Evolutionary conservation across 2,113 vertebrate species (phyloP), one percentile per base, ranked within the genome.

Genomic region (Vireo altiloquus): DNA sequence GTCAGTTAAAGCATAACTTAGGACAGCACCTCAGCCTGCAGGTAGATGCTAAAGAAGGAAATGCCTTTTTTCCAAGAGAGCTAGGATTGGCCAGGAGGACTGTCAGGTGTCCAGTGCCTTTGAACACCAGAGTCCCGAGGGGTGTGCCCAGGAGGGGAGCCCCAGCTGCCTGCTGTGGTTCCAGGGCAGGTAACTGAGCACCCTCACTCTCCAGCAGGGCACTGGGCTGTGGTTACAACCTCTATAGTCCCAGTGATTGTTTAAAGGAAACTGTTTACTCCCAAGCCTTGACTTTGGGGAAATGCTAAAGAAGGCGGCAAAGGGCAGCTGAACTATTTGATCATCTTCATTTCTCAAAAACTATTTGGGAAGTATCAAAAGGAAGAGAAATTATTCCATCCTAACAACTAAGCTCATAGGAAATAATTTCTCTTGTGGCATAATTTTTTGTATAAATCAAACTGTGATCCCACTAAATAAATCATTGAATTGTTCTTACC

Each of bases 101-200:
- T 52, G 24, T 28, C 35, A 8, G 60, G 33, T 22, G 40, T 59
- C 52, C 39, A 15, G 52, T 33, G 59, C 65, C 24, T 87, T 65
- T 57, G 53, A 11, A 85, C 75, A 37, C 16, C 22, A 4, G 21
- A 59, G 21, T 11, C 6, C 25, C 0, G 0, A 80, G 64, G 31
- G 3, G 8, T 15, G 59, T 75, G 39, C 40, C 37, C 56, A 23
- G 88, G 46, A 60, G 37, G 56, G 56, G 35, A 42, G 40, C n/a
- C 35, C 7, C 3, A 74, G 40, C n/a, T 76, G 39, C 63, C 7
- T 2, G 1, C 27, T 13, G 53, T 47, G 10, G 20, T 31, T 80
- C 42, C 63, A 64, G 31, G 0, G 25, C 31, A 65, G 66, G 49
- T 27, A 15, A 53, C 42, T 14, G 24, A 60, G 79, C 44, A 10